Conservation (phyloP, 2,113 vertebrate species). For the Tragelaphus imberbis region DNA sequence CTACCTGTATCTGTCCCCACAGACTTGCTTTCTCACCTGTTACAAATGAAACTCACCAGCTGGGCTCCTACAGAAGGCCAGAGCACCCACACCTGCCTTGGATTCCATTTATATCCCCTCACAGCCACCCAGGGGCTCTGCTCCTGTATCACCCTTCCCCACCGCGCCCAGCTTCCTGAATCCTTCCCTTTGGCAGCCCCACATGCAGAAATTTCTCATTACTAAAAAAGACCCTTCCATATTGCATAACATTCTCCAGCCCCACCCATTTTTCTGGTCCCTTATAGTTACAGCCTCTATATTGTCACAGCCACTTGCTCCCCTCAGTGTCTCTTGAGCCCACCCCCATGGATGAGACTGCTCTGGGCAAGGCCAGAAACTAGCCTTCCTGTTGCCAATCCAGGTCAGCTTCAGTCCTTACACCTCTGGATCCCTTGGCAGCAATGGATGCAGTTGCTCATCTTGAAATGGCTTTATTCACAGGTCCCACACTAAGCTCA, state of each 20-base stretch:
- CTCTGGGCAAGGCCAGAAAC: background rate
- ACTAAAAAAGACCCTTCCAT: background rate
- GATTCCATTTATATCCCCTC: no score
- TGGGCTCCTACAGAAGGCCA: background rate
- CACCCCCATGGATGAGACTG: background rate
- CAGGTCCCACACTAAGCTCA: no score
- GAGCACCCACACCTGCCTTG: fast-evolving
- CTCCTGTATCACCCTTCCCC: background rate
- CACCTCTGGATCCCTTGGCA: background rate
- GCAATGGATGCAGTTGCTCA: no score
- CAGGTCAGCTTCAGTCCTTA: background rate
- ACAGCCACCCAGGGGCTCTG: background rate
- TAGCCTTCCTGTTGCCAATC: no score
- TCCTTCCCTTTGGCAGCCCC: background rate
- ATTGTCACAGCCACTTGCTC: background rate
- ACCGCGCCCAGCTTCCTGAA: fast-evolving
- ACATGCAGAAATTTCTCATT: background rate
- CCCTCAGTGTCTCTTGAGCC: background rate
- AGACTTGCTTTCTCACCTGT: background rate
- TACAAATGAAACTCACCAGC: background rate
- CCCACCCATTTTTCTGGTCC: background rate
- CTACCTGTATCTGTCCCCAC: background rate
- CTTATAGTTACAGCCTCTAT: background rate
- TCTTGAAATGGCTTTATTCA: background rate
- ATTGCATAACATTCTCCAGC: background rate